phyloP scores from a whole-genome alignment of 2,113 vertebrate genomes.

The Chloropsis hardwickii region DNA sequence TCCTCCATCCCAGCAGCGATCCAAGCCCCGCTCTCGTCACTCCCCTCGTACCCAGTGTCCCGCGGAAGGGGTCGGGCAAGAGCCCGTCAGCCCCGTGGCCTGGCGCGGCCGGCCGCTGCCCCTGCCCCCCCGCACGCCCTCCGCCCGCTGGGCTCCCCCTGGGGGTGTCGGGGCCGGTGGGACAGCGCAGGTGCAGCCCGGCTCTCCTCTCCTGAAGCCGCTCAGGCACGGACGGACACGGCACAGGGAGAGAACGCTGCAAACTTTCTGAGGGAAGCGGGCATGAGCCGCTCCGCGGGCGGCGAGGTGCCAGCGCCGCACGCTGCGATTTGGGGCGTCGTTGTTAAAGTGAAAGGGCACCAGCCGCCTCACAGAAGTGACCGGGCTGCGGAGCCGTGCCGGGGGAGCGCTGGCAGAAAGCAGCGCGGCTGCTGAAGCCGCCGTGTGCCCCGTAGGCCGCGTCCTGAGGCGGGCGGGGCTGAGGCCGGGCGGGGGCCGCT shows the following conservation, averaged over 20 bases:
- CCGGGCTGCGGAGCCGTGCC: fast-evolving
- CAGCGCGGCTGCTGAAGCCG: too few species aligned
- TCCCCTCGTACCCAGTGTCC: neutral
- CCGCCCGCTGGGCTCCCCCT: neutral
- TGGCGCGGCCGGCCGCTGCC: neutral
- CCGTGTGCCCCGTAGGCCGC: neutral
- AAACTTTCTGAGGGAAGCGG: neutral
- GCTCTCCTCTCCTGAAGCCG: too few species aligned
- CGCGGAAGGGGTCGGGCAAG: neutral
- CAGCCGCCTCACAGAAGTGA: too few species aligned
- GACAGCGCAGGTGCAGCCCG: neutral
- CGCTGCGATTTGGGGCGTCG: neutral
- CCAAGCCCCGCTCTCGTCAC: neutral
- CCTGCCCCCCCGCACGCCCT: neutral
- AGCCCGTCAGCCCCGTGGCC: neutral
- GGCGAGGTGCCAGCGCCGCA: neutral
- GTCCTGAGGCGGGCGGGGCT: neutral
- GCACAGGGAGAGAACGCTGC: neutral
- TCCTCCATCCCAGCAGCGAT: neutral
- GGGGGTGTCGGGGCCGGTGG: neutral
- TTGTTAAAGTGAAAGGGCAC: fast-evolving
- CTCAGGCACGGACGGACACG: neutral
- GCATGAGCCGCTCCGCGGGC: neutral
- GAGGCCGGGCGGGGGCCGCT: neutral
- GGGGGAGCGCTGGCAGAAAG: neutral